Evolutionary conservation across 1,140 invertebrate species (phyloP), one percentile per base, ranked within the genome.

Genomic region (Episyrphus balteatus): DNA sequence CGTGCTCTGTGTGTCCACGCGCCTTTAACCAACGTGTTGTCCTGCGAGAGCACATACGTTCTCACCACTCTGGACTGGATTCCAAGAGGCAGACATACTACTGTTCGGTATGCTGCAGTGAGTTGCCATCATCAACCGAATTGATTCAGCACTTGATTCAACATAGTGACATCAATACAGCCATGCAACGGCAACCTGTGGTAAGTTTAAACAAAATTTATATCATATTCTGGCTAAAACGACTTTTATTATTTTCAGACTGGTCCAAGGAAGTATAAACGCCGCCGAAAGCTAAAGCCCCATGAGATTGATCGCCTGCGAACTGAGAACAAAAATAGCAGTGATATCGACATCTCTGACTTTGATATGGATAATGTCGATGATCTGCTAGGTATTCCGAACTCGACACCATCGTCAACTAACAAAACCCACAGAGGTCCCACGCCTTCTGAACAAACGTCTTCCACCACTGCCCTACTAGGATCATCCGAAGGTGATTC

Each of bases 1-100:
- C 83, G 31, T 99, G 96, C 64, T 84, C 89, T n/a, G 83, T 93
- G 37, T 99, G 96, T 68, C 84, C 83, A 11, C 77, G 84, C 42
- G 84, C 85, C 19, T 88, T 88, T 57, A 88, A 88, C 73, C 86
- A 88, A 63, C 77, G 86, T 56, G 84, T 89, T 2, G 86, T 88
- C 26, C 65, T 89, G 14, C 73, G 85, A 15, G 86, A 88, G 59
- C 86, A 88, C 56, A 84, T 89, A 15, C 75, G 85, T 37, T 84
- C 83, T 14, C 86, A 89, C 67, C 86, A 88, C 66, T 87, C 84
- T 1, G 84, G 80, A 3, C 75, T 83, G 14, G 84, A 86, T 72
- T 73, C 78, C 5, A 73, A 79, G 44, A 55, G 58, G 3, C 69
- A 70, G 5, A 73, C 72, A 31, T 88, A 79, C 56, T 75, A 79